Evolutionary conservation across 1,140 invertebrate genomes (phyloP).

Genomic region (Luehdorfia chinensis): DNA sequence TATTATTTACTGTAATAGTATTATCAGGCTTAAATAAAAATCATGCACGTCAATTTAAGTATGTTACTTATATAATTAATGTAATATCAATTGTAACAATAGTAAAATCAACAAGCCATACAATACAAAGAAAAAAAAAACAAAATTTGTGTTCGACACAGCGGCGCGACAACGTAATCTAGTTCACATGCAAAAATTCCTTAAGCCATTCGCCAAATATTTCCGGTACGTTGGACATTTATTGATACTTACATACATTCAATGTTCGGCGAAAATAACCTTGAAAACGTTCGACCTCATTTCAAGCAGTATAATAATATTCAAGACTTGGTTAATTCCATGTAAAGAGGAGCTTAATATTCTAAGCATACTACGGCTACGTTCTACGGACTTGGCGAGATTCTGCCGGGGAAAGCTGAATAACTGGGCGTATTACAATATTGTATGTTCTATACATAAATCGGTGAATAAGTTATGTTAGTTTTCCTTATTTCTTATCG

Average conservation of each 20-base stretch:
- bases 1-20: no score
- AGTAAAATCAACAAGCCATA: no score
- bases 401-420: constrained; percentile 12
- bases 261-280: constrained; percentile 16
- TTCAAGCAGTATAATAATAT: constrained; percentile 11
- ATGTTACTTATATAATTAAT: no score
- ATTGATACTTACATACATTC: constrained; percentile 7
- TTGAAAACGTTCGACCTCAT: constrained; percentile 14
- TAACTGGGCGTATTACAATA: constrained; percentile 6
- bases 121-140: no score
- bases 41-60: no score
- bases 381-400: constrained; percentile 5
- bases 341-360: constrained; percentile 3
- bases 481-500: constrained; percentile 4
- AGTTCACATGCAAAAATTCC: no score
- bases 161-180: no score
- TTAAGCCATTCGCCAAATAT: background rate
- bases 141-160: no score
- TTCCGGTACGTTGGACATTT: constrained; percentile 3
- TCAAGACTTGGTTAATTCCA: background rate
- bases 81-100: no score
- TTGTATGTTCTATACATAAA: constrained; percentile 8
- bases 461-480: constrained; percentile 4
- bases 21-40: no score
- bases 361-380: constrained; percentile 6